Evolutionary conservation across 2,888 invertebrate species (phyloP).

Genomic region (Drosophila ustulata): DNA sequence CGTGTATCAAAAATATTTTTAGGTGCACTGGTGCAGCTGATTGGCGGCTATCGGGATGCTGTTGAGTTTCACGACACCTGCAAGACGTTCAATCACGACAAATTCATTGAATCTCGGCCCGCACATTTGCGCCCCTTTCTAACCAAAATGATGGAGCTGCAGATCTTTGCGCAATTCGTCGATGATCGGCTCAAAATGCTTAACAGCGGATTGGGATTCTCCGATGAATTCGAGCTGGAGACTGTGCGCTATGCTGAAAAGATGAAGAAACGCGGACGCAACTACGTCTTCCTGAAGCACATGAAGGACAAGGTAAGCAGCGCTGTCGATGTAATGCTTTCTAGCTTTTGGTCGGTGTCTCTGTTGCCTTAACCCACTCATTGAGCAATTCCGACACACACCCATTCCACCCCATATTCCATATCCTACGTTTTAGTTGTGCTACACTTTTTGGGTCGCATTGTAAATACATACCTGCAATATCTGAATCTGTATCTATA

Average conservation of each 20-base stretch:
- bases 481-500: slow-evolving; percentile 12
- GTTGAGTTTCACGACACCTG: slow-evolving; percentile 90
- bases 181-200: slow-evolving; percentile 96
- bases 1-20: slow-evolving; percentile 97
- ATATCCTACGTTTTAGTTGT: slow-evolving; percentile 23
- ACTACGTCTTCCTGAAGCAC: slow-evolving; percentile 93
- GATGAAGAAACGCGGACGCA: slow-evolving; percentile 85
- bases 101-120: slow-evolving; percentile 94
- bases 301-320: slow-evolving; percentile 93
- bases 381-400: slow-evolving; percentile 38
- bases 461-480: slow-evolving; percentile 21
- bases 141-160: slow-evolving; percentile 94
- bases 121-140: slow-evolving; percentile 94
- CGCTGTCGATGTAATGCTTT: neutral
- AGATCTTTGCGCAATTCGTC: slow-evolving; percentile 97
- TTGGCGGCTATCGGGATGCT: slow-evolving; percentile 97
- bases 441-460: slow-evolving; percentile 30
- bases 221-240: slow-evolving; percentile 98
- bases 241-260: slow-evolving; percentile 87
- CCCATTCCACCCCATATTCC: slow-evolving; percentile 23
- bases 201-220: slow-evolving; percentile 96
- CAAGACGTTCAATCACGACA: slow-evolving; percentile 93
- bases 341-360: slow-evolving; percentile 26
- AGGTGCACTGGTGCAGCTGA: slow-evolving; percentile 94
- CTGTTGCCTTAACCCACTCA: slow-evolving; percentile 45